Conservation (phyloP, 1,140 invertebrate genomes). For the Cydia splendana region DNA sequence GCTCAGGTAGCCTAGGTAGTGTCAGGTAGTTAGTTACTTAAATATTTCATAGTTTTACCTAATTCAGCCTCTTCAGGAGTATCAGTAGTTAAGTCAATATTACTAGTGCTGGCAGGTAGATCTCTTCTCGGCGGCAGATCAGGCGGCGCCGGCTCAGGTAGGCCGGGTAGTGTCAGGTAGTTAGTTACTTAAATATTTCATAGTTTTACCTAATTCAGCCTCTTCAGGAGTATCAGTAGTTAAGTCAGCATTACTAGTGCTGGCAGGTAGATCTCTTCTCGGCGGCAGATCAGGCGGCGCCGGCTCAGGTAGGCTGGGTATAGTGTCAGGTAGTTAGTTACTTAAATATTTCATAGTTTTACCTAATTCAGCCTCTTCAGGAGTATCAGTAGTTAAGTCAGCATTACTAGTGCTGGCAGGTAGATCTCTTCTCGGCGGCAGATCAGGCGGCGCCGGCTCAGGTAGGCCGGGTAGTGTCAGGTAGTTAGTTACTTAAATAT, state of each 20-base stretch:
- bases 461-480: slow-evolving; percentile 71
- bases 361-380: slow-evolving; percentile 70
- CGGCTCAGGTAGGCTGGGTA: slow-evolving; percentile 67
- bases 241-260: slow-evolving; percentile 72
- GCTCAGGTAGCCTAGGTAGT: slow-evolving; percentile 61
- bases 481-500: slow-evolving; percentile 17
- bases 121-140: slow-evolving; percentile 73
- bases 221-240: slow-evolving; percentile 69
- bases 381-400: slow-evolving; percentile 66
- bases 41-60: slow-evolving; percentile 42
- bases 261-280: slow-evolving; percentile 66
- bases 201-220: slow-evolving; percentile 58
- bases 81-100: slow-evolving; percentile 56
- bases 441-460: slow-evolving; percentile 73
- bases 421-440: slow-evolving; percentile 72
- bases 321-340: no score
- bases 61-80: slow-evolving; percentile 69
- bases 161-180: no score
- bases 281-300: slow-evolving; percentile 73
- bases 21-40: no score
- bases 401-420: slow-evolving; percentile 72
- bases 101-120: slow-evolving; percentile 48
- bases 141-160: slow-evolving; percentile 67
- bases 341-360: neutral
- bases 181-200: neutral